Percentiles rank a stretch among this genome's conserved stretches.
These are phyloP conservation scores for Scarus forsteni DNA, from an alignment of 2,797 vertebrate genomes.

Conservation along the genomic window DNA sequence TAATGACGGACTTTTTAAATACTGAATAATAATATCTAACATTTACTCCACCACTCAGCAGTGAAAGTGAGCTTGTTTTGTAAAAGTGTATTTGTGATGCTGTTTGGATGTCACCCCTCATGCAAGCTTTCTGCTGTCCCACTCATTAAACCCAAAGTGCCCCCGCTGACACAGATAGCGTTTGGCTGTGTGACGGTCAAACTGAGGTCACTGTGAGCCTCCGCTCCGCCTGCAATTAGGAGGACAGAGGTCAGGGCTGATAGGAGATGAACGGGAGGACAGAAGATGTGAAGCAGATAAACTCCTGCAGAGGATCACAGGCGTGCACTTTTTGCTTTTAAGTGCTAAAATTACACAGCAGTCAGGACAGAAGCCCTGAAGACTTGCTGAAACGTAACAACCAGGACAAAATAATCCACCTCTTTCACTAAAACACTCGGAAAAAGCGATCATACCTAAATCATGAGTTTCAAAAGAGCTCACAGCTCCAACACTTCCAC, in stretches of 20 bases:
- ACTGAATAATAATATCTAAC: too few relatives aligned
- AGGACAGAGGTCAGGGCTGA: conserved; percentile 38
- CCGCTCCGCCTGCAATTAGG: conserved; percentile 21
- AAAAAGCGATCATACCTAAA: neutral
- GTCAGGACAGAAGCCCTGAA: neutral
- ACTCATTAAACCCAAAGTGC: neutral
- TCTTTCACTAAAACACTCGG: neutral
- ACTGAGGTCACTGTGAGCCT: conserved; percentile 36
- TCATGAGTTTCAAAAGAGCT: conserved; percentile 15
- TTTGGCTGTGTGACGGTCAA: conserved; percentile 4
- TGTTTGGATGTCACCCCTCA: neutral
- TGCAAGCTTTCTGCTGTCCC: neutral
- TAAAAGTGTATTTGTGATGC: too few relatives aligned
- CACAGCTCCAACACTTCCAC: conserved; percentile 33
- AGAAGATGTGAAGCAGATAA: conserved; percentile 26
- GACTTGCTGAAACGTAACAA: neutral
- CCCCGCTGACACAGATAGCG: conserved; percentile 1
- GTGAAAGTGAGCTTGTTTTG: too few relatives aligned
- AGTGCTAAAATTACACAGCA: neutral
- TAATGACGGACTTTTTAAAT: too few relatives aligned
- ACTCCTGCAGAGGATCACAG: conserved; percentile 15
- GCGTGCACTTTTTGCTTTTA: neutral
- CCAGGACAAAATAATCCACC: neutral
- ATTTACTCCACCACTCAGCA: neutral
- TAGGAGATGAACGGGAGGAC: conserved; percentile 12